Base-by-base conservation (phyloP, 2,888 invertebrate species). In the Erannis defoliaria region DNA sequence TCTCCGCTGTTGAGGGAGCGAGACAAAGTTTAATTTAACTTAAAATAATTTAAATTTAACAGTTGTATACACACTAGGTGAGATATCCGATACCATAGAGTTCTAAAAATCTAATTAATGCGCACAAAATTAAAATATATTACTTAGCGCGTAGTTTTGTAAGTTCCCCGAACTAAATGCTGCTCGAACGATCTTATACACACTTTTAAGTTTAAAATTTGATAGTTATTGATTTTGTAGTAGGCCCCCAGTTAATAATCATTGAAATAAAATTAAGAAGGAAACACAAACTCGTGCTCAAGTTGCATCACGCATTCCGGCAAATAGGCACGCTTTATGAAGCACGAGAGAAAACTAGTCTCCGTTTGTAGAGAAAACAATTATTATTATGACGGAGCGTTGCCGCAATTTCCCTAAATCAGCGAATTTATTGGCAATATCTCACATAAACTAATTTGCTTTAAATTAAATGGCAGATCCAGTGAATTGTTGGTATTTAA, bases 401-500 rank as follows among this genome's bases (percentile, higher is more conserved):
- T 57, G 69, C 62, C 29, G 67, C 50, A 56, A 56, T 67, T 64
- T 64, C 58, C 67, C 60, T 67, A 67, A 67, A 67, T 64, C 60
- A 60, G 29, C 48, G 40, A 60, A 62, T 67, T 67, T 66, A 67
- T 55, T 42, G 62, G 50, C 46, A 61, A 66, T 58, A 64, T 56
- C 50, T 67, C 62, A 64, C 60, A 66, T 67, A 65, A 69, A 65
- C 37, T 55, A 59, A 64, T 64, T 62, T 54, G 37, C 40, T 50
- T 60, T 63, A 58, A 56, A 62, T 63, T 53, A 50, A 16, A 42
- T 63, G 58, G 55, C 48, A 64, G 60, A 64, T 62, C 29, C 21
- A 42, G 61, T 38, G 58, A 61, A 51, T 64, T 56, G 56, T 49
- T 33, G 81, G 78, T 82, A 72, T 77, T 55, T 43, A 66, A 57